phyloP scores from a whole-genome alignment of 2,888 invertebrate species.

The Hemaris fuciformis region DNA sequence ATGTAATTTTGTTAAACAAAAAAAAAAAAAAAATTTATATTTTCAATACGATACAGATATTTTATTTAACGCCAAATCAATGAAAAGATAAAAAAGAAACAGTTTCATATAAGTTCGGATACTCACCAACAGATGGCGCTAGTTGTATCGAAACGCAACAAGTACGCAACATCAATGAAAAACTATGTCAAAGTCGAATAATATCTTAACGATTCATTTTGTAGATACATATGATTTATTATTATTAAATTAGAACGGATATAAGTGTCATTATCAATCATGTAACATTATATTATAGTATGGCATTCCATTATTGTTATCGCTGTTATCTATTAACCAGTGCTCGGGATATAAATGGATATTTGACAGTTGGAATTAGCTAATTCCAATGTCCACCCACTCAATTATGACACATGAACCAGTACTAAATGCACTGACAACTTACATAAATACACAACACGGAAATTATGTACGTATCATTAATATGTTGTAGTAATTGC shows the following conservation, averaged over 20 bases:
- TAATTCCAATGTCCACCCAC: background rate
- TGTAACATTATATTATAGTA: slow-evolving; percentile 29
- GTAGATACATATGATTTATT: slow-evolving; percentile 52
- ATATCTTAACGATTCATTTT: slow-evolving; percentile 52
- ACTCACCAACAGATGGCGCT: slow-evolving; percentile 55
- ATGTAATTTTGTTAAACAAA: no score
- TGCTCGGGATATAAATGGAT: slow-evolving; percentile 6
- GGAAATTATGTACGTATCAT: background rate
- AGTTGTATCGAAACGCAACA: slow-evolving; percentile 27
- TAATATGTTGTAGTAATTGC: background rate
- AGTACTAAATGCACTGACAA: background rate
- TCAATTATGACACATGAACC: slow-evolving; percentile 1
- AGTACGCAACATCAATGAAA: slow-evolving; percentile 17
- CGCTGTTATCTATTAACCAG: slow-evolving; percentile 14
- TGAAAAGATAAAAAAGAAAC: background rate
- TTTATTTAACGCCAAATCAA: no score
- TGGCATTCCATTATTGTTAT: slow-evolving; percentile 14
- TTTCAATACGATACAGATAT: background rate
- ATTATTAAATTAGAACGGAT: slow-evolving; percentile 45
- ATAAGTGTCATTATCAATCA: slow-evolving; percentile 51
- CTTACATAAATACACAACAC: background rate
- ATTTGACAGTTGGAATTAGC: background rate
- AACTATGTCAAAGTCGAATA: slow-evolving; percentile 64
- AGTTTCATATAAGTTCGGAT: slow-evolving; percentile 31
- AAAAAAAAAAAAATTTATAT: no score